Base-by-base conservation (phyloP, 2,888 invertebrate species). In the Gryllus longicercus region DNA sequence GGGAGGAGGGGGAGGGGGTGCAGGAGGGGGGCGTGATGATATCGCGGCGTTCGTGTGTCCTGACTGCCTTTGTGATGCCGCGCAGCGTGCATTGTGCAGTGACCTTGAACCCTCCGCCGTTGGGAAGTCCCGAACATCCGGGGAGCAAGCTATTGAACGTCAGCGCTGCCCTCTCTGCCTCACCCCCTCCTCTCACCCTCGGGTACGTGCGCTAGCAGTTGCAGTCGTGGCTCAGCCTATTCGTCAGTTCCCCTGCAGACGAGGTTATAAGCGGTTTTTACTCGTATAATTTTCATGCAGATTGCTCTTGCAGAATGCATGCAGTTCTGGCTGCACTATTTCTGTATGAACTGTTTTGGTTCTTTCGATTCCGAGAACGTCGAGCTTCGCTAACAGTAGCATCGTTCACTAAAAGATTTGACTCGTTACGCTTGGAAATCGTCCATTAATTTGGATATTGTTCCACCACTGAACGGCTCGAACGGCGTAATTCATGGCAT, bases 91-190 rank as follows among this genome's bases (percentile, higher is more conserved):
- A 49, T 25, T 23, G 78, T 50, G 75, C 16, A 79, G 21, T 79
- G 79, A 79, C 79, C 79, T 79, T 79, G 79, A 79, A 79, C 75
- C 50, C 50, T 10, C 63, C 63, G n/a, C 63, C 63, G n/a, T 4
- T 38, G 63, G 63, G n/a, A 63, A 63, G 63, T 14, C 63, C n/a
- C n/a, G 16, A 50, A 49, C 50, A 11, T n/a, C 14, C 50, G 18
- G n/a, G 2, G 16, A 14, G 63, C 18, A 79, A 74, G 16, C 50
- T 79, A 79, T 79, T 74, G 79, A 79, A 74, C 79, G 79, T 12
- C 14, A 8, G 49, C 49, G 11, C 49, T n/a, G 38, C 50, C 12
- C 74, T 75, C 25, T 21, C 79, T 74, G 74, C 74, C 21, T 38
- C 79, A 14, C 63, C 74, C 74, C 50, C 51, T 14, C 63, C 63